phyloP scores from a whole-genome alignment of 2,888 invertebrate species.

The Ferrisia virgata region DNA sequence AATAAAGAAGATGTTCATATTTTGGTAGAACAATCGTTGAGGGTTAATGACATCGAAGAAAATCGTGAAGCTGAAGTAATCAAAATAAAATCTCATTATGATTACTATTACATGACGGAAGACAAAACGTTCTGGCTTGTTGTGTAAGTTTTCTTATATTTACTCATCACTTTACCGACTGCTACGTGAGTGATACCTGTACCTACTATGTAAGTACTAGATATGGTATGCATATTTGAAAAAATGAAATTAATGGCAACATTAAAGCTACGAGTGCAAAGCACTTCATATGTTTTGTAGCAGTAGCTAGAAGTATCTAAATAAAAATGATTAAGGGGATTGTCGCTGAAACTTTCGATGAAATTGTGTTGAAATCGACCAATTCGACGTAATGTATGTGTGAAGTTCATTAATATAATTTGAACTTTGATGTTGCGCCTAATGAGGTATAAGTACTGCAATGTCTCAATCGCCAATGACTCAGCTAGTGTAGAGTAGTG shows the following conservation, averaged over 20 bases:
- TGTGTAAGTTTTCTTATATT: constrained; percentile 57
- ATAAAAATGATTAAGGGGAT: neutral
- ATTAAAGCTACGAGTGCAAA: constrained; percentile 39
- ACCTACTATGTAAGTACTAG: neutral
- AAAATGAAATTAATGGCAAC: neutral
- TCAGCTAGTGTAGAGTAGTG: neutral
- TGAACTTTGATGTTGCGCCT: neutral
- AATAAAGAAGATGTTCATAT: constrained; percentile 61
- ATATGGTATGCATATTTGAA: neutral
- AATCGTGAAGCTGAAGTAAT: constrained; percentile 49
- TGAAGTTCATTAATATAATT: neutral
- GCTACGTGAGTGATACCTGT: neutral
- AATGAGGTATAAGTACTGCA: neutral
- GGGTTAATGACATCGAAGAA: constrained; percentile 45
- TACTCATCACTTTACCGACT: constrained; percentile 48
- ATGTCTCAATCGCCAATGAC: neutral
- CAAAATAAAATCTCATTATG: constrained; percentile 59
- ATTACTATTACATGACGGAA: constrained; percentile 62
- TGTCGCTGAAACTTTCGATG: neutral
- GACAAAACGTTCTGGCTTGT: constrained; percentile 67
- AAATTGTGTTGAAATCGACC: neutral
- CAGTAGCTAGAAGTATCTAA: too few species aligned
- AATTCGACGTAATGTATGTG: neutral
- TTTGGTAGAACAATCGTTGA: constrained; percentile 55
- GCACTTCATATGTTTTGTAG: too few species aligned